Base-by-base conservation (phyloP, 2,888 invertebrate species). In the Adelphocoris suturalis region DNA sequence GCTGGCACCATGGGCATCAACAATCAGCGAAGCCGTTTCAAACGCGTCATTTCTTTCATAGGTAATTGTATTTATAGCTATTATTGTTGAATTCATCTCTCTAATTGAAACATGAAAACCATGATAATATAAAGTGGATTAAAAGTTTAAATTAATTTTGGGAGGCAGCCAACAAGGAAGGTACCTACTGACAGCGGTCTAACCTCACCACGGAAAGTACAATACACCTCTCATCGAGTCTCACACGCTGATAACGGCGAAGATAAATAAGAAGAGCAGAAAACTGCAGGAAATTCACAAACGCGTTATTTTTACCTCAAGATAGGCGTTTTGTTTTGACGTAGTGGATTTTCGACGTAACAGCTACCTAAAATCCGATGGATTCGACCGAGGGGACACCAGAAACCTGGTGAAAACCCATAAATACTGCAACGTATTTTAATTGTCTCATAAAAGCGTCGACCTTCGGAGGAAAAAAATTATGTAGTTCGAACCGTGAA, bases 181-280 rank as follows among this genome's bases (percentile, higher is more conserved):
- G 16, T 7, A 52, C 5, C 5, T 52, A 52, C 52, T 52, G 52
- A 52, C 52, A 61, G 19, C 19, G n/a, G 23, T 23, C 23, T 68
- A 68, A 68, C 68, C 23, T 68, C 19, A 68, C 68, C 12, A 5
- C 11, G 16, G 16, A 12, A 57, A 57, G 57, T 68, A 3, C 23
- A 68, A 68, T 68, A 68, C 68, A 23, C 23, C 46, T 37, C 78
- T 37, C 37, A 13, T 9, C 46, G 16, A 78, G 4, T 16, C 5
- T 52, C 82, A 11, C 27, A 23, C 47, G 52, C 82, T 82, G 82
- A 82, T 82, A 82, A 82, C 82, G 52, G 82, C 11, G 27, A 27
- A 47, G 48, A 82, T 82, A 82, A 19, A 19, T 47, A 37, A 37
- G 28, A 46, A 46, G 0, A 7, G 37, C 37, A 37, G 2, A 37